phyloP scores from a whole-genome alignment of 2,888 invertebrate genomes.

The Chrysodeixis includens region DNA sequence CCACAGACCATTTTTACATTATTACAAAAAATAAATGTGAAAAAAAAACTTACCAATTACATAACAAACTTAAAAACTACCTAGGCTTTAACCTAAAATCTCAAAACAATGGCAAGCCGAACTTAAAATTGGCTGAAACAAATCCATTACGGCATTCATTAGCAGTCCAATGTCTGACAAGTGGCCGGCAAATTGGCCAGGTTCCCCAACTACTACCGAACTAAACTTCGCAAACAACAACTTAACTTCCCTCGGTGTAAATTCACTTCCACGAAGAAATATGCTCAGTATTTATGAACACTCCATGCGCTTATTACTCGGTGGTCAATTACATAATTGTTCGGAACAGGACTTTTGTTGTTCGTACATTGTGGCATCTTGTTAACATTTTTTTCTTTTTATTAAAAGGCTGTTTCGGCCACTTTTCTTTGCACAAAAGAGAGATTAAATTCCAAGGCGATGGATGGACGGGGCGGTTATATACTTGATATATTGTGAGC shows the following conservation, averaged over 20 bases:
- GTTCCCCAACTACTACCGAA: background rate
- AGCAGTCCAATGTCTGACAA: background rate
- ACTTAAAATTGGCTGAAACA: background rate
- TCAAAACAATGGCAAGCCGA: too few species aligned
- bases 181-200: slow-evolving; percentile 4
- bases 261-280: background rate
- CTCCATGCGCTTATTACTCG: background rate
- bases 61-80: too few species aligned
- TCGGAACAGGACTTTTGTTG: slow-evolving; percentile 18
- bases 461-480: slow-evolving; percentile 21
- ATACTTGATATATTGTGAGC: background rate
- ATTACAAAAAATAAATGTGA: too few species aligned
- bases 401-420: slow-evolving; percentile 33
- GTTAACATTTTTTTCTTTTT: slow-evolving; percentile 50
- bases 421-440: slow-evolving; percentile 46
- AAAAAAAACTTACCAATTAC: too few species aligned
- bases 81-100: too few species aligned
- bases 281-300: background rate
- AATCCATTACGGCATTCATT: background rate
- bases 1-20: too few species aligned
- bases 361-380: background rate
- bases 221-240: background rate
- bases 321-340: background rate
- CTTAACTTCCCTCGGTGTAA: background rate
- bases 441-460: slow-evolving; percentile 57